phyloP scores from a whole-genome alignment of 2,888 invertebrate species.

The Leptinotarsa rubiginosa region DNA sequence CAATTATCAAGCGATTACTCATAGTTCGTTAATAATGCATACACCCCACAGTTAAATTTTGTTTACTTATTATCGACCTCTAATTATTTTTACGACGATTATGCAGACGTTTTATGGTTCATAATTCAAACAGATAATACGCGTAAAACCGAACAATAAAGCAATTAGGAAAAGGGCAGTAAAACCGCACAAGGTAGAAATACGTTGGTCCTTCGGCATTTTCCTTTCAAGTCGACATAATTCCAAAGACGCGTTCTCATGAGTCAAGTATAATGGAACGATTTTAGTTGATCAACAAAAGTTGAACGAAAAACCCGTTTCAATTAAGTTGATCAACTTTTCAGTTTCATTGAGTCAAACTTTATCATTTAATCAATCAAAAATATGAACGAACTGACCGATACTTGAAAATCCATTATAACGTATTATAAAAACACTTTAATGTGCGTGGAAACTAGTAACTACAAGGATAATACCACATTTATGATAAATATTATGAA shows the following conservation, averaged over 20 bases:
- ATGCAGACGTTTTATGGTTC: conserved; percentile 18
- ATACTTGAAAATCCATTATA: too few relatives aligned
- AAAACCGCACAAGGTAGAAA: background rate
- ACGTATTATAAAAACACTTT: too few relatives aligned
- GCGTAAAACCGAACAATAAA: conserved; percentile 12
- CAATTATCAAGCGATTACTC: conserved; percentile 11
- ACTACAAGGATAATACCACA: too few relatives aligned
- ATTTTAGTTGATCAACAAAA: too few relatives aligned
- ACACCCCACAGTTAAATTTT: conserved; percentile 7
- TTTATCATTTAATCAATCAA: too few relatives aligned
- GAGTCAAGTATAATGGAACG: too few relatives aligned
- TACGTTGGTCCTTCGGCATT: conserved; percentile 13
- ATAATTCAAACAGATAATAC: conserved; percentile 18
- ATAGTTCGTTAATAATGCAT: background rate
- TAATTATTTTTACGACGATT: conserved; percentile 16
- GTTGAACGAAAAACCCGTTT: too few relatives aligned
- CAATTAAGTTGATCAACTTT: too few relatives aligned
- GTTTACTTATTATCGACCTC: conserved; percentile 19
- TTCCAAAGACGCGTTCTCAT: background rate
- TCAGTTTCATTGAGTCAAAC: too few relatives aligned
- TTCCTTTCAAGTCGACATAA: background rate
- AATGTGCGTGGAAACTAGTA: too few relatives aligned
- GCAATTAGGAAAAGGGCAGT: conserved; percentile 16
- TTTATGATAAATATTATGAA: too few relatives aligned
- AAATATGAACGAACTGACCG: too few relatives aligned